These are phyloP conservation scores for Nezara viridula DNA, from an alignment of 2,888 invertebrate genomes.

Conservation along the genomic window DNA sequence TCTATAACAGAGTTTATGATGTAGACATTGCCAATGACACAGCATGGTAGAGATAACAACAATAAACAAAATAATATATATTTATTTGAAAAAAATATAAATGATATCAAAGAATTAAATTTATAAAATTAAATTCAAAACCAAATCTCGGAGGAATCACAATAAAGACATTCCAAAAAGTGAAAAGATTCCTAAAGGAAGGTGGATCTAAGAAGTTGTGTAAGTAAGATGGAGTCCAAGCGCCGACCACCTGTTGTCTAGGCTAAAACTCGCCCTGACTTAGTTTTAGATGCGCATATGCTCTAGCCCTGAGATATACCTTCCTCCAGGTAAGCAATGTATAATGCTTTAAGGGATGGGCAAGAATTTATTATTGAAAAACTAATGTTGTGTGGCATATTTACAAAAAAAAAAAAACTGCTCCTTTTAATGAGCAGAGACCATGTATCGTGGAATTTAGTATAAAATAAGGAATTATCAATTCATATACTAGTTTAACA, in stretches of 20 bases:
- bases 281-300: slow-evolving; percentile 47
- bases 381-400: background rate
- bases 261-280: slow-evolving; percentile 13
- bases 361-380: background rate
- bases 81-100: too few relatives aligned
- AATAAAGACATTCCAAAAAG: background rate
- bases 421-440: background rate
- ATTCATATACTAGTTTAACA: too few relatives aligned
- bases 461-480: too few relatives aligned
- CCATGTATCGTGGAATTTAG: background rate
- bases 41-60: too few relatives aligned
- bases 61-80: too few relatives aligned
- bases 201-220: slow-evolving; percentile 7
- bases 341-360: background rate
- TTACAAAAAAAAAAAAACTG: background rate
- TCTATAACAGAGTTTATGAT: too few relatives aligned
- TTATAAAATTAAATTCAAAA: background rate
- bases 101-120: too few relatives aligned
- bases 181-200: background rate
- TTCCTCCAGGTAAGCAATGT: background rate
- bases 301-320: background rate
- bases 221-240: background rate
- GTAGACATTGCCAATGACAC: too few relatives aligned
- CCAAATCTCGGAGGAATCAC: background rate
- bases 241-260: slow-evolving; percentile 32